Evolutionary conservation across 2,113 vertebrate species (phyloP).

Genomic region (Indicator indicator): DNA sequence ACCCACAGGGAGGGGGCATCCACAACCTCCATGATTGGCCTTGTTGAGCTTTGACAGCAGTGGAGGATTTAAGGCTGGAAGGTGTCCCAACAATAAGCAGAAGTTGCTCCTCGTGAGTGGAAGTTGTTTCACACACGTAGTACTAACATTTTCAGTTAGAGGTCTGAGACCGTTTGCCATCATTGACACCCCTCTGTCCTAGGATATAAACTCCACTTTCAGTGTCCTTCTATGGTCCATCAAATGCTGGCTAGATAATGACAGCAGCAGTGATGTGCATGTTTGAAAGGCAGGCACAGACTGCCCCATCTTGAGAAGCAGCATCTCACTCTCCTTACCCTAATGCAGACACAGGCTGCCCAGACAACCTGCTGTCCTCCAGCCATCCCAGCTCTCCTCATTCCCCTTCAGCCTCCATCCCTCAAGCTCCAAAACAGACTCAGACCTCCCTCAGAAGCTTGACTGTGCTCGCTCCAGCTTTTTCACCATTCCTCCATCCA

Average conservation of each 20-base stretch:
- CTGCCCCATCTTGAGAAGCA: background rate
- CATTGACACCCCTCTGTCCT: background rate
- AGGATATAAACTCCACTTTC: background rate
- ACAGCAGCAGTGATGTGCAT: accelerated
- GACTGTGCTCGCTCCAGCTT: background rate
- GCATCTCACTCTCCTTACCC: background rate
- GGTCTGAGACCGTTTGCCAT: background rate
- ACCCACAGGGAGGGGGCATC: too few species aligned
- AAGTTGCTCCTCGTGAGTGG: background rate
- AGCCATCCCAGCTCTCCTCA: background rate
- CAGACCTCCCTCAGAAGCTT: background rate
- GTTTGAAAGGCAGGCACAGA: background rate
- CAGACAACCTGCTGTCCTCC: background rate
- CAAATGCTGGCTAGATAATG: background rate
- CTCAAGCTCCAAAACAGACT: background rate
- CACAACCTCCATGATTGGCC: too few species aligned
- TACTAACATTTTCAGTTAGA: background rate
- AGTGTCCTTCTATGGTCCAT: background rate
- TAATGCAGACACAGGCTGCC: background rate
- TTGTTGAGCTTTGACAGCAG: background rate
- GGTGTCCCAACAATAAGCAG: background rate
- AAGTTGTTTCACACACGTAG: accelerated
- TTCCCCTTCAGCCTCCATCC: background rate
- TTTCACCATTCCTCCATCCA: background rate
- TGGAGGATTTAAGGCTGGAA: background rate